Conservation (phyloP, 1,140 invertebrate species). For the Camponotus pennsylvanicus region DNA sequence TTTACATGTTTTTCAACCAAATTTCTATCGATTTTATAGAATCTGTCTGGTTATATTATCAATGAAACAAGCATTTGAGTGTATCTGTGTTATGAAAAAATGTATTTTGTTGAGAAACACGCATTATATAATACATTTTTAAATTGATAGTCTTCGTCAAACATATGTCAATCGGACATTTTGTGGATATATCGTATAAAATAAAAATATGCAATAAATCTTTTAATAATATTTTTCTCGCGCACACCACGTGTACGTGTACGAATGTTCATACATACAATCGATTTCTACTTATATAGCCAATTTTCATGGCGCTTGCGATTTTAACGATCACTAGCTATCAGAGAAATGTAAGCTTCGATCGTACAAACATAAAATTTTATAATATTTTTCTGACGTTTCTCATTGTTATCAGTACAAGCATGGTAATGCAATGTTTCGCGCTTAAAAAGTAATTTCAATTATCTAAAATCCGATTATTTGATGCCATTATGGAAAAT, state of each 20-base stretch:
- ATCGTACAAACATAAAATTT: slow-evolving; percentile 40
- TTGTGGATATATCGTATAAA: background rate
- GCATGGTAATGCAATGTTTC: slow-evolving; percentile 27
- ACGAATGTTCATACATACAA: too few relatives aligned
- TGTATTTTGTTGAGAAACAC: background rate
- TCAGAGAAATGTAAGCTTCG: slow-evolving; percentile 13
- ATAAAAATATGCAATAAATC: slow-evolving; percentile 27
- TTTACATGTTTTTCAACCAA: background rate
- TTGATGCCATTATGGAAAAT: slow-evolving; percentile 48
- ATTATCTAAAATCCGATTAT: slow-evolving; percentile 49
- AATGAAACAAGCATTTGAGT: too few relatives aligned
- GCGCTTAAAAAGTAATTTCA: slow-evolving; percentile 63
- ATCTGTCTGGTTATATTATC: background rate
- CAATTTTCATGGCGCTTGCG: slow-evolving; percentile 13
- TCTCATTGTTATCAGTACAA: slow-evolving; percentile 35
- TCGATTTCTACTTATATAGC: background rate
- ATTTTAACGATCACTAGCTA: slow-evolving; percentile 42
- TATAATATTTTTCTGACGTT: slow-evolving; percentile 26
- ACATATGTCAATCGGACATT: background rate
- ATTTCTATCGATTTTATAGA: background rate
- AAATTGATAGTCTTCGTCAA: background rate
- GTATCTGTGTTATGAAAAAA: too few relatives aligned
- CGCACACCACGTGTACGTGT: background rate
- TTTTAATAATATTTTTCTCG: background rate
- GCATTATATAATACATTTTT: background rate